phyloP scores from a whole-genome alignment of 2,888 invertebrate genomes.

The Germaria angustata region DNA sequence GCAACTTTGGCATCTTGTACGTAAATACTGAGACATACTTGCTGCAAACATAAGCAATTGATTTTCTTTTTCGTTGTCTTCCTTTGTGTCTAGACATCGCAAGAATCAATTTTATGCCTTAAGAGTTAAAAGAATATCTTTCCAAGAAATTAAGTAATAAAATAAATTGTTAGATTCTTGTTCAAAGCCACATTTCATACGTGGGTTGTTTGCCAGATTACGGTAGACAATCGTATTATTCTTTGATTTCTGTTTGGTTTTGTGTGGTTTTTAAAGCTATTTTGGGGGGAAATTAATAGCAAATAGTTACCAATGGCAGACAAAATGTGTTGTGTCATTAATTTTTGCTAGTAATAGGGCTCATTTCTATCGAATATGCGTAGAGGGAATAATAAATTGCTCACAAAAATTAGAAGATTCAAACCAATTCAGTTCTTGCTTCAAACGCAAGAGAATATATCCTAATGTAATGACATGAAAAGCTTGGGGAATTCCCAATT shows the following conservation, averaged over 20 bases:
- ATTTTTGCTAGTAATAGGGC: background rate
- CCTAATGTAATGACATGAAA: no score
- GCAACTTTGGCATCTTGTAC: constrained; percentile 1
- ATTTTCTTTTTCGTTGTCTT: constrained; percentile 7
- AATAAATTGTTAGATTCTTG: constrained; percentile 48
- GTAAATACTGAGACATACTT: background rate
- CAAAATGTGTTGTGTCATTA: constrained; percentile 24
- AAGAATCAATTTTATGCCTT: constrained; percentile 61
- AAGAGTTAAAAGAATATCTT: constrained; percentile 50
- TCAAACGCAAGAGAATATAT: no score
- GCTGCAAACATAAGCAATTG: constrained; percentile 27
- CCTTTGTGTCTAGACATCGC: constrained; percentile 57
- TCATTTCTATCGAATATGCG: background rate
- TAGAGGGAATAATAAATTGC: background rate
- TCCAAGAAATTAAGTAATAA: constrained; percentile 62
- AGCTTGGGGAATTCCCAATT: no score
- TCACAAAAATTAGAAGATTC: no score
- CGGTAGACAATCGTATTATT: constrained; percentile 25
- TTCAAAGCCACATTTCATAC: constrained; percentile 32
- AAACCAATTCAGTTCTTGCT: no score
- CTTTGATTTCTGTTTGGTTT: constrained; percentile 13
- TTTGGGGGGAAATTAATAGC: constrained; percentile 19
- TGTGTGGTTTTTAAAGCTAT: background rate
- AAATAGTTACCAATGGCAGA: constrained; percentile 14
- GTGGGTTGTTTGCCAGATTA: constrained; percentile 52